These are phyloP conservation scores for Zaprionus obscuricornis DNA, from an alignment of 2,888 invertebrate species.

Conservation along the genomic window DNA sequence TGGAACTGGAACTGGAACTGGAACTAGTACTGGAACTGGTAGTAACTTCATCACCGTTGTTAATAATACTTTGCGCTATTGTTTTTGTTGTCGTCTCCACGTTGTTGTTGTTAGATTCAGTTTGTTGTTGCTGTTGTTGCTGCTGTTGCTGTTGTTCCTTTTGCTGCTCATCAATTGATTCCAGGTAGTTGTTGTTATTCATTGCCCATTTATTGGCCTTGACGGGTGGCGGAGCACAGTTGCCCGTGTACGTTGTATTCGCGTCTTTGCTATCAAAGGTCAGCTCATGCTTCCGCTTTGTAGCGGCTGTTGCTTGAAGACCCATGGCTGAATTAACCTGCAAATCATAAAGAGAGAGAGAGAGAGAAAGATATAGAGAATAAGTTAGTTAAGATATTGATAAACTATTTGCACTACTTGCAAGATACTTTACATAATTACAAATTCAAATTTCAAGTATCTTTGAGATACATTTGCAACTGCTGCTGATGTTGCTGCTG, in stretches of 20 bases:
- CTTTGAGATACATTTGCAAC: no score
- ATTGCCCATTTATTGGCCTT: slow-evolving; percentile 86
- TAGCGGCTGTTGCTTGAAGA: slow-evolving; percentile 88
- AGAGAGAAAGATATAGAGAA: slow-evolving; percentile 1
- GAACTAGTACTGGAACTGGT: slow-evolving; percentile 31
- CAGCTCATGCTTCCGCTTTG: slow-evolving; percentile 87
- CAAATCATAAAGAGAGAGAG: slow-evolving; percentile 34
- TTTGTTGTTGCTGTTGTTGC: slow-evolving; percentile 33
- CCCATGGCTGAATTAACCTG: slow-evolving; percentile 88
- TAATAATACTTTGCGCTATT: slow-evolving; percentile 61
- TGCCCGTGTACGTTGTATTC: slow-evolving; percentile 83
- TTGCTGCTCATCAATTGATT: slow-evolving; percentile 73
- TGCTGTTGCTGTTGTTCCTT: slow-evolving; percentile 30
- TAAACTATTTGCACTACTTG: no score
- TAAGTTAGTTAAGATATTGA: slow-evolving; percentile 25
- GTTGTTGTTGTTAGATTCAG: slow-evolving; percentile 59
- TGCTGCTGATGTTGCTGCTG: no score
- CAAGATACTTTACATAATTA: no score
- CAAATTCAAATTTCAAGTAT: no score
- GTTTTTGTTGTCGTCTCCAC: slow-evolving; percentile 31
- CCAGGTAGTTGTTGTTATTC: slow-evolving; percentile 81
- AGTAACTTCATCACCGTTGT: slow-evolving; percentile 79
- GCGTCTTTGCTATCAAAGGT: slow-evolving; percentile 84
- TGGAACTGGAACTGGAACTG: slow-evolving; percentile 15
- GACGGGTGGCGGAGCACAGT: slow-evolving; percentile 84